Conservation (phyloP, 1,140 invertebrate species). For the Globodera rostochiensis region DNA sequence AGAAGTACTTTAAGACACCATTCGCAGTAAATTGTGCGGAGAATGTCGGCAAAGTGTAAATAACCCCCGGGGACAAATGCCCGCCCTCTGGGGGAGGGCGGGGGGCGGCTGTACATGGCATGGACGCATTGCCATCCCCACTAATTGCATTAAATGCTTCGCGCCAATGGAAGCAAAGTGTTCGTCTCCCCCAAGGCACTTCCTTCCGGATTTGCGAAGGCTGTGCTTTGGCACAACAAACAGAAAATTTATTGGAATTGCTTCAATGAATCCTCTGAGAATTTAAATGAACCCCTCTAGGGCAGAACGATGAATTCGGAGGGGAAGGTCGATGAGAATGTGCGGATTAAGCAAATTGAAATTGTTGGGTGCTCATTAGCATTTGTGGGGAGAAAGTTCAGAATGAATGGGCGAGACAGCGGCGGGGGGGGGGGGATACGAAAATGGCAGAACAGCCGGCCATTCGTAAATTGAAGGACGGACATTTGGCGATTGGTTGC, state of each 20-base stretch:
- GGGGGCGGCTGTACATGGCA: background rate
- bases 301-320: background rate
- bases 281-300: background rate
- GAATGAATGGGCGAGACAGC: background rate
- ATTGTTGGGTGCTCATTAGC: background rate
- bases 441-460: background rate
- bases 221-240: background rate
- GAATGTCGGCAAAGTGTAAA: background rate
- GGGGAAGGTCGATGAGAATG: too few relatives aligned
- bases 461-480: too few relatives aligned
- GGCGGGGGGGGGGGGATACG: background rate
- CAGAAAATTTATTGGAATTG: background rate
- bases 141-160: constrained; percentile 1
- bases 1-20: background rate
- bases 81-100: too few relatives aligned
- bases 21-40: background rate
- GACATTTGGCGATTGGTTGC: too few relatives aligned
- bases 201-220: background rate
- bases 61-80: background rate
- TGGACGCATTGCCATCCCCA: background rate
- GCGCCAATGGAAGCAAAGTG: background rate
- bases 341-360: background rate
- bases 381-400: background rate
- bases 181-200: background rate
- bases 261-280: background rate